Evolutionary conservation across 2,888 invertebrate species (phyloP), one percentile per base, ranked within the genome.

Genomic region (Leptopilina drosophilae): DNA sequence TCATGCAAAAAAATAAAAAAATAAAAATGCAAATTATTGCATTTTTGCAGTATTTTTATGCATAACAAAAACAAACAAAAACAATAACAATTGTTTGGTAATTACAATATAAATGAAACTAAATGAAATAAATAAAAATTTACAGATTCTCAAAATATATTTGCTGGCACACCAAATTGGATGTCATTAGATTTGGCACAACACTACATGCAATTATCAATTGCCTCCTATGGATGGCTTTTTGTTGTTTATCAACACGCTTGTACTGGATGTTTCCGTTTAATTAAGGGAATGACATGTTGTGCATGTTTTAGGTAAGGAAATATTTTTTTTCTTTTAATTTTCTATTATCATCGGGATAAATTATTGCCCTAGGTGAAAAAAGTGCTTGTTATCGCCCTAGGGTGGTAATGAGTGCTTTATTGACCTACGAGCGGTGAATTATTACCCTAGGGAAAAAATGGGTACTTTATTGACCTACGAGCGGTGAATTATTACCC

Each of bases 141-240:
- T 89, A n/a, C 88, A 93, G 94, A 94, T 88, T 85, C 92, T 64
- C 90, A 90, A 78, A 91, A 92, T 66, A 93, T 95, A 80, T 95
- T 96, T 90, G 94, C 94, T 0, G 93, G 94, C 83, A 93, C 94
- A 0, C 95, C 96, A 0, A 93, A 93, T 1, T 97, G 97, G 97
- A 97, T 97, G 96, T 96, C 95, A 84, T 91, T 96, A 82, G 94
- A 95, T 76, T 94, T 95, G 87, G 96, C 96, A 3, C 90, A 94
- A 78, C 96, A 97, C 91, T 97, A 95, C 89, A 93, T 97, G 87
- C 94, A 95, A 89, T 94, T 96, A 85, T 96, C 97, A 0, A 94
- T 96, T 90, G 96, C 96, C 6, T 95, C 96, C 8, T 98, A 98
- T 89, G 97, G 98, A 0, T 98, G 97, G 97, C 96, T 97, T 0